Conservation (phyloP, 2,113 vertebrate species). For the Labrus mixtus region DNA sequence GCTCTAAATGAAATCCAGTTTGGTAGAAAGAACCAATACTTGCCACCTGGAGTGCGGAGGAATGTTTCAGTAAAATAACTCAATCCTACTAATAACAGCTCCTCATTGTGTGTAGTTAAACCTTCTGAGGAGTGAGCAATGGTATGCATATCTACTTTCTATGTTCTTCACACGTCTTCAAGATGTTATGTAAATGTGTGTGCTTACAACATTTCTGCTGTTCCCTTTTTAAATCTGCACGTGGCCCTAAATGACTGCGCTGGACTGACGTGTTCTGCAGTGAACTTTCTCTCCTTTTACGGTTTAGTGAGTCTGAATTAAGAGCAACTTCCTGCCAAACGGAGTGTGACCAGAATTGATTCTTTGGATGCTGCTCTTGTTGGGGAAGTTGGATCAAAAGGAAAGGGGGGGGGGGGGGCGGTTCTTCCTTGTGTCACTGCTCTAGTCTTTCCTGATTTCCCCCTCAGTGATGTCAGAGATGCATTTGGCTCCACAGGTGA, state of each 20-base stretch:
- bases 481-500: slow-evolving; percentile 21
- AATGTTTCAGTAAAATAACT: too few relatives aligned
- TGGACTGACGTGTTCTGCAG: not conserved
- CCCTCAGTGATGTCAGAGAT: not conserved
- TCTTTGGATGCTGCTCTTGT: slow-evolving; percentile 10
- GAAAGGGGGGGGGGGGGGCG: not conserved
- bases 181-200: not conserved
- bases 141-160: too few relatives aligned
- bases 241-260: not conserved
- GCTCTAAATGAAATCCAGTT: too few relatives aligned
- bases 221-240: not conserved
- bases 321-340: slow-evolving; percentile 14
- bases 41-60: too few relatives aligned
- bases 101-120: too few relatives aligned
- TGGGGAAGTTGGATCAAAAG: not conserved
- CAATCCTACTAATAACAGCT: too few relatives aligned
- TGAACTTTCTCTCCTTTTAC: not conserved
- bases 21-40: too few relatives aligned
- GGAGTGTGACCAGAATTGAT: slow-evolving; percentile 11
- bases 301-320: slow-evolving; percentile 21
- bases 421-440: not conserved
- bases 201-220: not conserved
- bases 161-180: too few relatives aligned
- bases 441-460: not conserved
- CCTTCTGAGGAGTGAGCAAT: too few relatives aligned